phyloP scores from a whole-genome alignment of 2,113 vertebrate genomes.

The Myodes glareolus region DNA sequence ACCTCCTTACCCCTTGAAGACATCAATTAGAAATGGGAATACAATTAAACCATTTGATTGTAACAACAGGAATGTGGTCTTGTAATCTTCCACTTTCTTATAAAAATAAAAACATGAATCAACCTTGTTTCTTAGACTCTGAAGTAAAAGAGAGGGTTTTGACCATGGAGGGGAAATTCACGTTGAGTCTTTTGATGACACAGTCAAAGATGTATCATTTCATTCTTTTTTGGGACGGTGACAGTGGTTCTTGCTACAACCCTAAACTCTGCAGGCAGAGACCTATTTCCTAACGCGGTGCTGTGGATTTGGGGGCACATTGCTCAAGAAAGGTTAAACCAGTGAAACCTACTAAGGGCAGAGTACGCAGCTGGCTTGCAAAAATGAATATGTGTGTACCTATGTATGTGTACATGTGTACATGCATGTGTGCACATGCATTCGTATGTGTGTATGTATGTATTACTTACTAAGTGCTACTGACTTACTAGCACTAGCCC shows the following conservation, averaged over 20 bases:
- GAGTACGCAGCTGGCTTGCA: too few species aligned
- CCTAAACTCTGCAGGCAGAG: not conserved
- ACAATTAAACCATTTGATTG: constrained; percentile 71
- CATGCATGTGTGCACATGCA: not conserved
- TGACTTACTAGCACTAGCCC: not conserved
- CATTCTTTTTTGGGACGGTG: not conserved
- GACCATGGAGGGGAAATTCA: constrained; percentile 10
- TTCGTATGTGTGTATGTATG: not conserved
- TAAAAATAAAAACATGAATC: constrained; percentile 32
- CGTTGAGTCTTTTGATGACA: not conserved
- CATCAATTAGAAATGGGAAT: constrained; percentile 58
- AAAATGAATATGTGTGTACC: not conserved
- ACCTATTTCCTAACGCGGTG: not conserved
- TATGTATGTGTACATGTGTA: not conserved
- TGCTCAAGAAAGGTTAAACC: not conserved
- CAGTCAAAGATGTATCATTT: not conserved
- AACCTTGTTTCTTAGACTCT: constrained; percentile 29
- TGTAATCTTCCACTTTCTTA: constrained; percentile 58
- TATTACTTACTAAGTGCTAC: too few species aligned
- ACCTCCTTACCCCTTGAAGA: not conserved
- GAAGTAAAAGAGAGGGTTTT: constrained; percentile 36
- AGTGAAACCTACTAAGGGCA: not conserved
- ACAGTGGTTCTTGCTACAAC: not conserved
- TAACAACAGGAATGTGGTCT: constrained; percentile 62
- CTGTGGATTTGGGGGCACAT: not conserved